Conservation (phyloP, 2,888 invertebrate genomes). For the Chymomyza amoena region DNA sequence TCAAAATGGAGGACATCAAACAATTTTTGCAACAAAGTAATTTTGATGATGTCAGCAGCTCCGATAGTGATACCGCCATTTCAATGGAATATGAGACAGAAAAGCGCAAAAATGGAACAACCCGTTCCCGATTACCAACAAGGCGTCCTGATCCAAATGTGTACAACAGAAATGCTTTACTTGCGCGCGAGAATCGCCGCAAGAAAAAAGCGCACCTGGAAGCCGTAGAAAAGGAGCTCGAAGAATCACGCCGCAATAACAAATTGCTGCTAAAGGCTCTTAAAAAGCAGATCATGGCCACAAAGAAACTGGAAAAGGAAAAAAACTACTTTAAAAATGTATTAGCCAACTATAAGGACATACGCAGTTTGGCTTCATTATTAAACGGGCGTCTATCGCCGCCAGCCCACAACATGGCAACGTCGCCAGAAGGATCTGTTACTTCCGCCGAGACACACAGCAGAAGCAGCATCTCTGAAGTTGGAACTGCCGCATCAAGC, state of each 20-base stretch:
- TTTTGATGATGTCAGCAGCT: conserved; percentile 41
- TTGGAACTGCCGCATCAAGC: conserved; percentile 26
- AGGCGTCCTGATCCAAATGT: conserved; percentile 76
- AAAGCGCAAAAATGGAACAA: conserved; percentile 26
- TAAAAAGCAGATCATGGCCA: conserved; percentile 79
- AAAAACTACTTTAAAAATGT: conserved; percentile 81
- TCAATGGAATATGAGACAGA: conserved; percentile 34
- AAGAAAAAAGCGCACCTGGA: conserved; percentile 82
- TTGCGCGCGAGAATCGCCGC: conserved; percentile 83
- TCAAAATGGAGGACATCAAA: conserved; percentile 51
- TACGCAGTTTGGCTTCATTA: conserved; percentile 79
- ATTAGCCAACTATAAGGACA: conserved; percentile 80
- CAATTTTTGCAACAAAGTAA: conserved; percentile 51
- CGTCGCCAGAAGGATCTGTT: conserved; percentile 43
- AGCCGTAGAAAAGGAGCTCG: conserved; percentile 80
- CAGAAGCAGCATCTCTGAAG: conserved; percentile 36
- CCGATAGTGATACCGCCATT: conserved; percentile 35
- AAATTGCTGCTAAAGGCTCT: conserved; percentile 79
- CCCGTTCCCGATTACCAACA: conserved; percentile 65
- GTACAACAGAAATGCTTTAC: conserved; percentile 81
- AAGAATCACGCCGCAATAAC: conserved; percentile 79
- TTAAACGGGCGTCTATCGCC: conserved; percentile 62
- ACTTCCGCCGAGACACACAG: conserved; percentile 39
- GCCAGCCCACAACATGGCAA: conserved; percentile 7
- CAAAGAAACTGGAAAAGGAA: conserved; percentile 80